Conservation (phyloP, 2,888 invertebrate species). For the Zhuqinia jingwanae region DNA sequence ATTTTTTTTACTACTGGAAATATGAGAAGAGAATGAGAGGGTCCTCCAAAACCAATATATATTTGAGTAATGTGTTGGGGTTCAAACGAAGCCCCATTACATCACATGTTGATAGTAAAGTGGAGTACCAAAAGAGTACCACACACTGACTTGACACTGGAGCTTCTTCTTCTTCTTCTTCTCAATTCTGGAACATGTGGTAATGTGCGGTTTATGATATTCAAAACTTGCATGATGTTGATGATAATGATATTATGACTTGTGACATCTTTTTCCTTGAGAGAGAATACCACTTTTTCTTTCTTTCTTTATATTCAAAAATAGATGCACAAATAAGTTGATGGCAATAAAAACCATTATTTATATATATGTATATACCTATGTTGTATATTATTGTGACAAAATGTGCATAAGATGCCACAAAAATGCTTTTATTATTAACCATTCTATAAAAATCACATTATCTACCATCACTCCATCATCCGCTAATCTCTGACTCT, state of each 20-base stretch:
- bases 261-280: slow-evolving; percentile 9
- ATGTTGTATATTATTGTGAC: too few relatives aligned
- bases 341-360: too few relatives aligned
- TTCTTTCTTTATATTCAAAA: neutral
- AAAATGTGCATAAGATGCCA: too few relatives aligned
- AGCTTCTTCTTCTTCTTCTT: slow-evolving; percentile 8
- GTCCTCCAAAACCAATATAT: slow-evolving; percentile 7
- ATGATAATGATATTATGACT: slow-evolving; percentile 2
- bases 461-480: too few relatives aligned
- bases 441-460: neutral
- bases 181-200: slow-evolving; percentile 30
- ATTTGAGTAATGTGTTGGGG: neutral
- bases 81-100: neutral
- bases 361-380: too few relatives aligned
- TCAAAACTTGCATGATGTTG: slow-evolving; percentile 17
- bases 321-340: too few relatives aligned
- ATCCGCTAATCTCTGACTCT: neutral
- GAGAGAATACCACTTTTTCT: neutral
- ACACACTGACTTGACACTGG: neutral
- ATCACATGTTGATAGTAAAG: neutral
- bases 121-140: neutral
- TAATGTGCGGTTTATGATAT: slow-evolving; percentile 3
- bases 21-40: slow-evolving; percentile 12
- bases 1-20: too few relatives aligned
- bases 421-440: neutral